A percentile compares a stretch with the other conserved stretches of the same genome.
These are phyloP conservation scores for Archaeoteleia sp. DNA, from an alignment of 2,888 invertebrate genomes.

Conservation along the genomic window DNA sequence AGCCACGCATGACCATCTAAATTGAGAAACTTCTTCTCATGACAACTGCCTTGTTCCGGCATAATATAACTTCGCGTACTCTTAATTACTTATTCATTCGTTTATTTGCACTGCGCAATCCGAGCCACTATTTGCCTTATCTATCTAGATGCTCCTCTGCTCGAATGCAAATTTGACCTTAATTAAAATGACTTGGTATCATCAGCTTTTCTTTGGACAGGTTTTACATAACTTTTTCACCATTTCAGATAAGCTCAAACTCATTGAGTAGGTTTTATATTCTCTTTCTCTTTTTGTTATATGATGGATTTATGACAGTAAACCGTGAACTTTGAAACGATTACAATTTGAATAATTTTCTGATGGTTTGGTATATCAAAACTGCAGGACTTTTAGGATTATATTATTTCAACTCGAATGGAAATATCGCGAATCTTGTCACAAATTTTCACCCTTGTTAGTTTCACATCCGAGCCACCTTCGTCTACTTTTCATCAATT, in stretches of 20 bases:
- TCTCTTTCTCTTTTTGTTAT: neutral
- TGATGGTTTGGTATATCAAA: too few relatives aligned
- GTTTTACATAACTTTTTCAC: neutral
- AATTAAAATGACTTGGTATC: constrained; percentile 21
- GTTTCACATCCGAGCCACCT: too few relatives aligned
- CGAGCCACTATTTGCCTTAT: constrained; percentile 14
- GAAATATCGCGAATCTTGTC: too few relatives aligned
- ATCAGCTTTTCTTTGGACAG: constrained; percentile 2
- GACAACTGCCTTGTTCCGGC: constrained; percentile 11
- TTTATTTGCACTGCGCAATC: constrained; percentile 28
- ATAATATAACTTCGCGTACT: constrained; percentile 12
- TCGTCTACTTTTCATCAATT: too few relatives aligned
- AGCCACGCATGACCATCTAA: constrained; percentile 8
- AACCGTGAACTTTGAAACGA: too few relatives aligned
- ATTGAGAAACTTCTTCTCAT: constrained; percentile 12
- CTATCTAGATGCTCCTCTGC: constrained; percentile 5
- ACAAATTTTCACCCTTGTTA: too few relatives aligned
- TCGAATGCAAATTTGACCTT: constrained; percentile 21
- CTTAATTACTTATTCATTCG: constrained; percentile 41
- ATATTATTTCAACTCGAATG: too few relatives aligned
- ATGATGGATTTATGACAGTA: too few relatives aligned
- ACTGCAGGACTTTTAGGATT: too few relatives aligned
- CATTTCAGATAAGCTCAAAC: too few relatives aligned
- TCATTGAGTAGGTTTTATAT: too few relatives aligned
- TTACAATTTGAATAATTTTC: too few relatives aligned